Evolutionary conservation across 2,113 vertebrate species (phyloP).

Genomic region (Lucifuga dentata): DNA sequence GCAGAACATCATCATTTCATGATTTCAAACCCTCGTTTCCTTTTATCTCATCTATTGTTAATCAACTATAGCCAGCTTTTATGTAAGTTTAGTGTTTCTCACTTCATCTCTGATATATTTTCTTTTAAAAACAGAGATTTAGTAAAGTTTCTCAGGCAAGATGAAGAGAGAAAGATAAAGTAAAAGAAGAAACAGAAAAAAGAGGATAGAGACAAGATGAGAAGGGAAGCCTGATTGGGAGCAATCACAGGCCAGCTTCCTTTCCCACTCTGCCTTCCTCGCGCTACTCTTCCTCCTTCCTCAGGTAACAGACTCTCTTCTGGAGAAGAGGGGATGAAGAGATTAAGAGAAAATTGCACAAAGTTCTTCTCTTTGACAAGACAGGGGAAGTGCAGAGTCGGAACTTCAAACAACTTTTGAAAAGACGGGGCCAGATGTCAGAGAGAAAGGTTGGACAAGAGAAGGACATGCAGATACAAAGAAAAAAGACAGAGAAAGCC

Average conservation of each 20-base stretch:
- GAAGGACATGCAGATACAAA: slow-evolving; percentile 35
- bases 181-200: slow-evolving; percentile 40
- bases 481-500: slow-evolving; percentile 33
- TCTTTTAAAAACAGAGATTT: slow-evolving; percentile 45
- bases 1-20: slow-evolving; percentile 26
- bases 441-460: slow-evolving; percentile 40
- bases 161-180: slow-evolving; percentile 14
- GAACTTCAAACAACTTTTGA: slow-evolving; percentile 74
- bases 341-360: slow-evolving; percentile 79
- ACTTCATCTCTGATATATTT: slow-evolving; percentile 16
- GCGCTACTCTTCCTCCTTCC: slow-evolving; percentile 12
- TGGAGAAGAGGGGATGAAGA: slow-evolving; percentile 65
- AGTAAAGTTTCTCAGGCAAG: slow-evolving; percentile 37
- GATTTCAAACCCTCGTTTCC: background rate
- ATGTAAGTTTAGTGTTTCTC: slow-evolving; percentile 25
- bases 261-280: slow-evolving; percentile 31
- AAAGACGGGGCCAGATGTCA: slow-evolving; percentile 62
- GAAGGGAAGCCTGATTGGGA: slow-evolving; percentile 68
- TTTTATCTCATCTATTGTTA: slow-evolving; percentile 6
- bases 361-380: slow-evolving; percentile 65
- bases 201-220: slow-evolving; percentile 34
- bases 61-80: slow-evolving; percentile 8
- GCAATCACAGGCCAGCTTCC: slow-evolving; percentile 60
- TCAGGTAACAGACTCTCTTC: slow-evolving; percentile 61
- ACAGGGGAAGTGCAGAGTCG: slow-evolving; percentile 55